These are phyloP conservation scores for Tachystola acroxantha DNA, from an alignment of 2,888 invertebrate genomes.

Conservation along the genomic window DNA sequence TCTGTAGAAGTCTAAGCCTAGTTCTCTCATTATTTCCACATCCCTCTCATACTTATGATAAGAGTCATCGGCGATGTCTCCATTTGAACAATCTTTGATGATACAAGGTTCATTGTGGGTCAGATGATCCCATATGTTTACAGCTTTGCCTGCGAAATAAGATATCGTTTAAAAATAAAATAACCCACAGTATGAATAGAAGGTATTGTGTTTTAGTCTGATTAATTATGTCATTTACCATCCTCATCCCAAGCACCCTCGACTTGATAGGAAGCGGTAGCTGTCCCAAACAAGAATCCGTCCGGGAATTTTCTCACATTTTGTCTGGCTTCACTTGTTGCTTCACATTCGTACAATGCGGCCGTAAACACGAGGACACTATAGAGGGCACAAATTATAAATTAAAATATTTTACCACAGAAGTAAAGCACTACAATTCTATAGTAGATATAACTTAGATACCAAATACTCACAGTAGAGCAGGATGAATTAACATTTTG, in stretches of 20 bases:
- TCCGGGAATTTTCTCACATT: constrained; percentile 47
- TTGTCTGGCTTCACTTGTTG: too few species aligned
- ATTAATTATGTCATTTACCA: too few species aligned
- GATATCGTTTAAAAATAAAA: neutral
- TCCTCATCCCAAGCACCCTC: constrained; percentile 12
- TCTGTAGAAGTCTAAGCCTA: constrained; percentile 62
- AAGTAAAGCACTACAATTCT: too few species aligned
- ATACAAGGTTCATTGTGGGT: constrained; percentile 26
- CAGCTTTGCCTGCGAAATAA: constrained; percentile 26
- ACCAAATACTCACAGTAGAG: too few species aligned
- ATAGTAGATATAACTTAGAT: too few species aligned
- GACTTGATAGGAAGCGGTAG: constrained; percentile 52
- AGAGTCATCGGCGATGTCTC: constrained; percentile 75
- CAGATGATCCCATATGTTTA: constrained; percentile 34
- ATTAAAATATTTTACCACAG: too few species aligned
- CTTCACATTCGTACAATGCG: too few species aligned
- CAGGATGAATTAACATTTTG: too few species aligned
- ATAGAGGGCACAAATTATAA: too few species aligned
- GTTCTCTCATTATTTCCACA: constrained; percentile 49
- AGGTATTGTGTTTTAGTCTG: too few species aligned
- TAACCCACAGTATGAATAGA: too few species aligned
- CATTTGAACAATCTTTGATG: constrained; percentile 43
- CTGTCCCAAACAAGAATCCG: constrained; percentile 47
- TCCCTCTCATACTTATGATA: constrained; percentile 77
- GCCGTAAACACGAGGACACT: too few species aligned